Percentiles rank a stretch among this genome's conserved stretches.
phyloP scores from a whole-genome alignment of 2,888 invertebrate genomes.

The Cephonodes hylas region DNA sequence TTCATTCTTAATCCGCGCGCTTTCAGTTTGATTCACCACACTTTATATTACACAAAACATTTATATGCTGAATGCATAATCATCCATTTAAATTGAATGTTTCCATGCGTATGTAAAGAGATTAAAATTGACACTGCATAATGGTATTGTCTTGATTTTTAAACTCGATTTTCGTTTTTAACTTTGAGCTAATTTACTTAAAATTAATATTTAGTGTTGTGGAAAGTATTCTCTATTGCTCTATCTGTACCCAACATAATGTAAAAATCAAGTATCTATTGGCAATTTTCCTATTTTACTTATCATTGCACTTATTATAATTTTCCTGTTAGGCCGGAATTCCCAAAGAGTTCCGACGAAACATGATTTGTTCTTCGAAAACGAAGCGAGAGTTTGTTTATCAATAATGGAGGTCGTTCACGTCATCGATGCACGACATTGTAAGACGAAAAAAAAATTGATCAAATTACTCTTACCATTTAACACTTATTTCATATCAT shows the following conservation, averaged over 20 bases:
- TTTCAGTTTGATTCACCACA: slow-evolving; percentile 16
- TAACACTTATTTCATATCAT: background rate
- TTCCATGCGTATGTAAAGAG: background rate
- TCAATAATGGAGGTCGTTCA: slow-evolving; percentile 48
- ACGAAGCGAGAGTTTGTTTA: slow-evolving; percentile 54
- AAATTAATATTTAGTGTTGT: background rate
- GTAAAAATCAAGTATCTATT: background rate
- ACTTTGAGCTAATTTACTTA: background rate
- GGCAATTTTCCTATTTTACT: background rate
- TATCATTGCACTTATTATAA: slow-evolving; percentile 15
- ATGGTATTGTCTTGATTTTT: background rate
- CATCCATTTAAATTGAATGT: slow-evolving; percentile 7
- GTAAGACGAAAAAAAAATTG: background rate
- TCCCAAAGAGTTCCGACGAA: slow-evolving; percentile 50
- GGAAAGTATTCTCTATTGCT: too few species aligned
- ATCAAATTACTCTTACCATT: background rate
- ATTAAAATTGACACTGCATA: background rate
- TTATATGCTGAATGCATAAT: slow-evolving; percentile 8
- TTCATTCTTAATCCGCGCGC: slow-evolving; percentile 13
- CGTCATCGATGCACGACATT: slow-evolving; percentile 27
- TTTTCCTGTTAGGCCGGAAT: slow-evolving; percentile 54
- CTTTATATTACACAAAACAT: slow-evolving; percentile 17
- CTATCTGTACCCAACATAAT: too few species aligned
- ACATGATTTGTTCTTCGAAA: slow-evolving; percentile 71
- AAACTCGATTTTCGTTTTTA: too few species aligned